phyloP scores from a whole-genome alignment of 2,797 vertebrate species.

The Chiroxiphia lanceolata region DNA sequence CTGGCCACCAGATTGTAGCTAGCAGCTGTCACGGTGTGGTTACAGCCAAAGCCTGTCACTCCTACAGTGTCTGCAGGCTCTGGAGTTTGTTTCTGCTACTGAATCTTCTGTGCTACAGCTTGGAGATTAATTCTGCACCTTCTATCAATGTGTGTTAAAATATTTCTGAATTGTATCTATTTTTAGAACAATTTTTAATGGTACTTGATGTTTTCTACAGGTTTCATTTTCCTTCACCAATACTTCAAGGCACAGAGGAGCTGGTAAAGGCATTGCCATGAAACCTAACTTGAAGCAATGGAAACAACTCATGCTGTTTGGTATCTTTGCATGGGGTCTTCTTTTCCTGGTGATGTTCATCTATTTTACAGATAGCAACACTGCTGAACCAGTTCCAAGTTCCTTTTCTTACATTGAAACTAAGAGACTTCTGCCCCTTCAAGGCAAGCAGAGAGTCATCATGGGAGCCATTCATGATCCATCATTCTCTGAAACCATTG shows the following conservation, averaged over 20 bases:
- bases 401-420: conserved; percentile 88
- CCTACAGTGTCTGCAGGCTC: not conserved
- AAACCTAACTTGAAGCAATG: conserved; percentile 86
- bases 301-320: conserved; percentile 89
- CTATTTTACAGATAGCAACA: conserved; percentile 90
- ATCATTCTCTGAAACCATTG: conserved; percentile 60
- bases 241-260: conserved; percentile 44
- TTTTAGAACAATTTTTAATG: not conserved
- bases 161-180: not conserved
- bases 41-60: conserved; percentile 16
- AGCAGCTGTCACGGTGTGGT: conserved; percentile 48
- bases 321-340: conserved; percentile 93
- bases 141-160: not conserved
- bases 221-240: conserved; percentile 39
- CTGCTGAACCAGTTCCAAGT: conserved; percentile 83
- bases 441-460: conserved; percentile 82
- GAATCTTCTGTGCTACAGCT: not conserved
- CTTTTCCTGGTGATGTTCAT: conserved; percentile 91
- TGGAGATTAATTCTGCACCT: not conserved
- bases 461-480: conserved; percentile 80
- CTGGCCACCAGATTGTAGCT: conserved; percentile 59
- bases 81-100: conserved; percentile 29
- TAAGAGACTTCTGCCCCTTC: conserved; percentile 85
- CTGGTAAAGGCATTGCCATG: conserved; percentile 76
- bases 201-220: conserved; percentile 65